phyloP scores from a whole-genome alignment of 2,113 vertebrate species.

The Macquaria ambigua region DNA sequence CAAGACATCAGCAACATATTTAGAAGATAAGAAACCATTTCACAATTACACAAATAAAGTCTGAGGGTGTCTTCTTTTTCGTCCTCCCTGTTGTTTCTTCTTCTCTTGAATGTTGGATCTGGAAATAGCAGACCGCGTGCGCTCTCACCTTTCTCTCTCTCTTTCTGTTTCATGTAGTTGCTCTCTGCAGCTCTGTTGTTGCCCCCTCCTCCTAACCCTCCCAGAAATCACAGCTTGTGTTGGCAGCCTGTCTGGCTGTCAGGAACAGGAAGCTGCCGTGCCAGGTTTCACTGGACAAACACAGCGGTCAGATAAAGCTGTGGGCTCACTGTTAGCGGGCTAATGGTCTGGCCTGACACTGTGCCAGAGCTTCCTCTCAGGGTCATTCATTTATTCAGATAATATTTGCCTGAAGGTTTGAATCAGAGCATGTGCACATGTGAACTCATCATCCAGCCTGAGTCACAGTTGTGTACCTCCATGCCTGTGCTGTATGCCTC shows the following conservation, averaged over 20 bases:
- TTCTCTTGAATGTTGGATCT: neutral
- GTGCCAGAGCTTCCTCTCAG: constrained; percentile 9
- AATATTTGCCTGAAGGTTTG: constrained; percentile 7
- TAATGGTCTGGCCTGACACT: constrained; percentile 27
- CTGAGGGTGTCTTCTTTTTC: neutral
- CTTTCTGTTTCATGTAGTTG: neutral
- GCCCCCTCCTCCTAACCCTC: constrained; percentile 15
- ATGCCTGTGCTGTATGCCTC: neutral
- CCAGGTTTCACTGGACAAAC: constrained; percentile 44
- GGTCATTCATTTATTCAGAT: constrained; percentile 20
- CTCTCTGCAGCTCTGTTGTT: neutral
- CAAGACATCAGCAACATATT: too few relatives aligned
- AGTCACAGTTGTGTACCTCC: constrained; percentile 12
- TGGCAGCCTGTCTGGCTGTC: constrained; percentile 44
- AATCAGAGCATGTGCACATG: neutral
- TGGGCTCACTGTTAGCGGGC: constrained; percentile 15
- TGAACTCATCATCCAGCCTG: neutral
- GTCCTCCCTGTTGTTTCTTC: neutral
- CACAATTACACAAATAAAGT: neutral
- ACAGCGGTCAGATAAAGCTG: constrained; percentile 6
- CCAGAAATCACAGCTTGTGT: constrained; percentile 51
- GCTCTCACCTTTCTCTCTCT: neutral
- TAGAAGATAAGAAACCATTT: neutral
- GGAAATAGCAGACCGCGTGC: neutral
- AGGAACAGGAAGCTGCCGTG: constrained; percentile 23